These are phyloP conservation scores for Melanerpes aurifrons DNA, from an alignment of 2,113 vertebrate species.

Conservation along the genomic window DNA sequence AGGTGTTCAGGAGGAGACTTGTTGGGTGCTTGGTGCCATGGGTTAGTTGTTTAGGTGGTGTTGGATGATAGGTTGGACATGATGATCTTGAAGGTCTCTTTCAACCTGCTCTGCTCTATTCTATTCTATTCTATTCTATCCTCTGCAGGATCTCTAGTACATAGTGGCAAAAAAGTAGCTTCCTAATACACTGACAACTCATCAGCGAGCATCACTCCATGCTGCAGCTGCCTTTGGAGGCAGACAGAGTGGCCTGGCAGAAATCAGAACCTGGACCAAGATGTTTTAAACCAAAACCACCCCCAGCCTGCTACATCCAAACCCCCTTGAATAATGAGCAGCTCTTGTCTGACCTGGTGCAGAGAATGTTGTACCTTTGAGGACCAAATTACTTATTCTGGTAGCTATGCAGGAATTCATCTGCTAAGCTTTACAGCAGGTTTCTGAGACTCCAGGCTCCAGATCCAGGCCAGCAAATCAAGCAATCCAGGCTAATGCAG, in stretches of 20 bases:
- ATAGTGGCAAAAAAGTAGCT: background rate
- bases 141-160: background rate
- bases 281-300: background rate
- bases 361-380: background rate
- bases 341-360: background rate
- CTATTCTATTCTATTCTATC: too few relatives aligned
- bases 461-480: background rate
- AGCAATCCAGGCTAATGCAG: background rate
- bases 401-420: background rate
- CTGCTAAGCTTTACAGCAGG: background rate
- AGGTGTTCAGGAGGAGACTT: too few relatives aligned
- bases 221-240: background rate
- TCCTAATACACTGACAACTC: rapidly evolving
- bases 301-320: background rate
- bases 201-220: background rate
- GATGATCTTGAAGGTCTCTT: too few relatives aligned
- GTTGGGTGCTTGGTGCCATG: too few relatives aligned
- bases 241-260: background rate
- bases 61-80: too few relatives aligned
- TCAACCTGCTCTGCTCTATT: too few relatives aligned
- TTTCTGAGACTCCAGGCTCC: background rate
- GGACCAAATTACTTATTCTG: background rate
- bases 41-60: too few relatives aligned
- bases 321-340: background rate
- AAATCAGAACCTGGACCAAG: background rate